A percentile compares a stretch with the other conserved stretches of the same genome.
Evolutionary conservation across 2,888 invertebrate species (phyloP).

Genomic region (Noctua janthina): DNA sequence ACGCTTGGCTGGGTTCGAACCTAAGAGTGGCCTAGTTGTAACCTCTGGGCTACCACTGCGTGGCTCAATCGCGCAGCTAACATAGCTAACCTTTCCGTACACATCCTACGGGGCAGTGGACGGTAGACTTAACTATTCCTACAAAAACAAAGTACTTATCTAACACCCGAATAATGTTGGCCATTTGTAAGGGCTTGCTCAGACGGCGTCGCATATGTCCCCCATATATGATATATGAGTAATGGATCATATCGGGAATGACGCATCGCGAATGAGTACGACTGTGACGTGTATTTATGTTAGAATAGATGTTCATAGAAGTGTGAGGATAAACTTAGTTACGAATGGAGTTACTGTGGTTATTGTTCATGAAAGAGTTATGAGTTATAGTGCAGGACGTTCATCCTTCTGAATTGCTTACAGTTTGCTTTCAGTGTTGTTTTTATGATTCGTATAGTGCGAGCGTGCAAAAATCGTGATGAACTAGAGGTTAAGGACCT

Average conservation of each 20-base stretch:
- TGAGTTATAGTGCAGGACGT: not conserved
- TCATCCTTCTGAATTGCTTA: not conserved
- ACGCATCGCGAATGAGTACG: conserved; percentile 41
- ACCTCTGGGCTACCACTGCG: too few species aligned
- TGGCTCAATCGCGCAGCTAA: too few species aligned
- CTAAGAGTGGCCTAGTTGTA: too few species aligned
- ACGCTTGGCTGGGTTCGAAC: too few species aligned
- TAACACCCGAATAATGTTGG: conserved; percentile 49
- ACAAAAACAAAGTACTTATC: conserved; percentile 59
- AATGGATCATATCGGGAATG: conserved; percentile 44
- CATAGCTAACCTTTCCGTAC: too few species aligned
- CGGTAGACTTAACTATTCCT: conserved; percentile 13
- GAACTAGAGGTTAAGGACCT: not conserved
- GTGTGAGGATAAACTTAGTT: conserved; percentile 18
- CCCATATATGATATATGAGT: conserved; percentile 54
- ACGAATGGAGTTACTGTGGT: conserved; percentile 11
- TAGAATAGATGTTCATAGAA: conserved; percentile 18
- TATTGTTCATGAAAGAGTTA: conserved; percentile 33
- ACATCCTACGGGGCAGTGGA: not conserved
- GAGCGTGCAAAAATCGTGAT: not conserved
- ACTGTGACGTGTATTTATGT: conserved; percentile 45
- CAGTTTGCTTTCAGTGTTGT: not conserved
- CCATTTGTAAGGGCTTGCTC: conserved; percentile 51
- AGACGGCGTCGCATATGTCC: conserved; percentile 51
- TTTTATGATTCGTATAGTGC: not conserved